These are phyloP conservation scores for Caenorhabditis sp. DNA, from an alignment of 2,888 invertebrate genomes.

Conservation along the genomic window DNA sequence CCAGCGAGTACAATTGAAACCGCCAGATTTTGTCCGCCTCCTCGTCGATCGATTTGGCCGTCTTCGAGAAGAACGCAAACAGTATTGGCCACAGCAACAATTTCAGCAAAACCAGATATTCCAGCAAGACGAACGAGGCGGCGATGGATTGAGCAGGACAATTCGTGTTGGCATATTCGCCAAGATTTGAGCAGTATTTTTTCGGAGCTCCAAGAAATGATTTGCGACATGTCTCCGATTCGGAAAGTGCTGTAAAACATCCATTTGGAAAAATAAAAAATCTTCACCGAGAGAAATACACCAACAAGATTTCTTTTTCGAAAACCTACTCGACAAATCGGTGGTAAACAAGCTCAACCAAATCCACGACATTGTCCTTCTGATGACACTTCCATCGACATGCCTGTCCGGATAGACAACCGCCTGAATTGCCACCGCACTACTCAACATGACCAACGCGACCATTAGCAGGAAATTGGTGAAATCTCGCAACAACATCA, in stretches of 20 bases:
- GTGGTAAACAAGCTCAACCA: constrained; percentile 73
- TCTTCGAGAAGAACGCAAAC: constrained; percentile 71
- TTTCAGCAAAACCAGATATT: constrained; percentile 54
- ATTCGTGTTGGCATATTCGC: constrained; percentile 55
- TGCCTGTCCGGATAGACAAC: constrained; percentile 73
- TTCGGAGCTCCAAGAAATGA: constrained; percentile 44
- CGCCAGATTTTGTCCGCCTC: constrained; percentile 71
- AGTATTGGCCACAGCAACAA: constrained; percentile 71
- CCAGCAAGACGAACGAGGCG: constrained; percentile 48
- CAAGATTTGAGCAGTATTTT: constrained; percentile 50
- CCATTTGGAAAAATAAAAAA: constrained; percentile 1
- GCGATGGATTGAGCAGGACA: constrained; percentile 56
- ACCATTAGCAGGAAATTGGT: constrained; percentile 65
- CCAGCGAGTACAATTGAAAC: constrained; percentile 70
- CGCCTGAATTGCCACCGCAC: constrained; percentile 71
- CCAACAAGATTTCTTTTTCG: not conserved
- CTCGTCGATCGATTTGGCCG: constrained; percentile 68
- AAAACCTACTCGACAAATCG: constrained; percentile 60
- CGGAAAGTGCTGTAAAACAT: constrained; percentile 35
- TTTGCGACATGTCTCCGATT: constrained; percentile 44
- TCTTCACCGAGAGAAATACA: not conserved
- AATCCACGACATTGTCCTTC: constrained; percentile 71
- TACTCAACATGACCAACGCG: constrained; percentile 58
- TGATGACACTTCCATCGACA: constrained; percentile 66
- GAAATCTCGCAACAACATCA: constrained; percentile 71